Percentiles rank a stretch among this genome's conserved stretches.
Evolutionary conservation across 2,797 vertebrate genomes (phyloP).

Genomic region (Acipenser ruthenus): DNA sequence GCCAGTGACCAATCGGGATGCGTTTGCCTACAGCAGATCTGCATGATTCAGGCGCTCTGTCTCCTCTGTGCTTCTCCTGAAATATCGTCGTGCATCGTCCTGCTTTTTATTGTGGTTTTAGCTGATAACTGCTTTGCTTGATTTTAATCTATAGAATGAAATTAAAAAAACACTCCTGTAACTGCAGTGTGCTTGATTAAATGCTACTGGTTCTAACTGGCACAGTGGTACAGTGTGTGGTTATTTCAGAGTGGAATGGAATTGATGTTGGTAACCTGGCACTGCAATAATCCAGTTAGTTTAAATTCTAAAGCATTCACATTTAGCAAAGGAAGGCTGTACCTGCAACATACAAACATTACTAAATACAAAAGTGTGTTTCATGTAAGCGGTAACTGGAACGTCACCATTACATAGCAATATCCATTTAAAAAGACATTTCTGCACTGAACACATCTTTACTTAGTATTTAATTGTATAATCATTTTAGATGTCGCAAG

Average conservation of each 20-base stretch:
- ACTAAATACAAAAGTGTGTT: too few species aligned
- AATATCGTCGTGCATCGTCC: conserved; percentile 55
- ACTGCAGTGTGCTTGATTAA: conserved; percentile 82
- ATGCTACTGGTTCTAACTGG: conserved; percentile 74
- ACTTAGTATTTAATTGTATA: too few species aligned
- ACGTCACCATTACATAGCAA: too few species aligned
- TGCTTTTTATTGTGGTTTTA: conserved; percentile 64
- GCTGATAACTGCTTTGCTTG: conserved; percentile 65
- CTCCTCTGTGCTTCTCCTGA: conserved; percentile 47
- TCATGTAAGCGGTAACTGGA: too few species aligned
- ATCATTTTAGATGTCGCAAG: too few species aligned
- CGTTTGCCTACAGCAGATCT: conserved; percentile 54
- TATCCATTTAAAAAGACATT: too few species aligned
- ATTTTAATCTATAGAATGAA: conserved; percentile 44
- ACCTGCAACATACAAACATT: too few species aligned
- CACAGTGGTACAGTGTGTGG: conserved; percentile 16
- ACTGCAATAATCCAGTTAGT: too few species aligned
- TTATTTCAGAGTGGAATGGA: conserved; percentile 14
- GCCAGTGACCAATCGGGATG: conserved; percentile 58
- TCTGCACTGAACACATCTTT: too few species aligned
- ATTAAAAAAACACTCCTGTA: conserved; percentile 33
- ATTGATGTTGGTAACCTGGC: too few species aligned
- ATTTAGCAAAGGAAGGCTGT: too few species aligned
- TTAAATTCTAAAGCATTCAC: too few species aligned
- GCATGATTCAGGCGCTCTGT: conserved; percentile 44